Percentiles rank a stretch among this genome's conserved stretches.
Evolutionary conservation across 2,888 invertebrate genomes (phyloP).

Genomic region (Nomada ferruginata): DNA sequence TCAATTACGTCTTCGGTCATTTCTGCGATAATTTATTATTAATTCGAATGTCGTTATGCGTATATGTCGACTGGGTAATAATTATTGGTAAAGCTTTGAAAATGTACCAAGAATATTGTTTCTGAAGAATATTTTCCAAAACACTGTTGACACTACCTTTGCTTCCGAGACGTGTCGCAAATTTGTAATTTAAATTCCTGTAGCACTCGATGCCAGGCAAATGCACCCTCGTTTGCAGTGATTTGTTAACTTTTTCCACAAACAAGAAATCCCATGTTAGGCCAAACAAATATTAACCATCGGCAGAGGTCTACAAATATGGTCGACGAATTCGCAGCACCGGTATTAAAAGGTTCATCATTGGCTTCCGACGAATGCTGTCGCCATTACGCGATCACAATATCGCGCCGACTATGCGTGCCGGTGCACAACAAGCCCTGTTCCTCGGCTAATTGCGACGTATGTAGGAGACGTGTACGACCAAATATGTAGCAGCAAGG

Average conservation of each 20-base stretch:
- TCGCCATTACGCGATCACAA: conserved; percentile 50
- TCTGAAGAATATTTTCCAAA: too few relatives aligned
- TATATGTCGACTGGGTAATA: too few relatives aligned
- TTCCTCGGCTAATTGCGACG: conserved; percentile 42
- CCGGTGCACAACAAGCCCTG: conserved; percentile 21
- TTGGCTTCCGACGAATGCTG: conserved; percentile 33
- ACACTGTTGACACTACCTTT: too few relatives aligned
- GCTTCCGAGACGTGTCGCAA: too few relatives aligned
- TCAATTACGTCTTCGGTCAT: background rate
- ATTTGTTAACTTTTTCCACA: too few relatives aligned
- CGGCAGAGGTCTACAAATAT: background rate
- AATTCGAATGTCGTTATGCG: background rate
- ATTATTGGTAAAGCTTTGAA: too few relatives aligned
- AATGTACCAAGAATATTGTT: too few relatives aligned
- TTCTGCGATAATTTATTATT: too few relatives aligned
- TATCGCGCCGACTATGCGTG: conserved; percentile 28
- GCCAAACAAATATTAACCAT: too few relatives aligned
- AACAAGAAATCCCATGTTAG: too few relatives aligned
- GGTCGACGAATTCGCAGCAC: background rate
- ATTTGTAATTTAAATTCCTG: background rate
- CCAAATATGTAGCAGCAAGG: conserved; percentile 25
- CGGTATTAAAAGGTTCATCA: conserved; percentile 7
- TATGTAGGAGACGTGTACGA: conserved; percentile 19
- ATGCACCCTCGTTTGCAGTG: too few relatives aligned
- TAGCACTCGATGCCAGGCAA: too few relatives aligned